These are phyloP conservation scores for Chymomyza procnemis DNA, from an alignment of 2,888 invertebrate species.

Conservation along the genomic window DNA sequence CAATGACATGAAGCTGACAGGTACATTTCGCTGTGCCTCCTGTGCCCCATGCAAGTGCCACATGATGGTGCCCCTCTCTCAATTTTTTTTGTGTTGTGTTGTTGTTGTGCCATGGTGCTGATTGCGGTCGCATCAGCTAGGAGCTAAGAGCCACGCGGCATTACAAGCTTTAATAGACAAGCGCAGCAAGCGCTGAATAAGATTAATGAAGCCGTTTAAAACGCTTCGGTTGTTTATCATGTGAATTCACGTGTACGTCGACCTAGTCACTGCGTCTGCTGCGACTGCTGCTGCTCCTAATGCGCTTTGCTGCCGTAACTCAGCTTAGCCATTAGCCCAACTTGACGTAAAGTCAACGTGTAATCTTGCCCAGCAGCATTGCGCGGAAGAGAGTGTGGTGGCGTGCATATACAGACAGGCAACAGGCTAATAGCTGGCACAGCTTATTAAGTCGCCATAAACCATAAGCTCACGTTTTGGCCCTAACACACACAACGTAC, in stretches of 20 bases:
- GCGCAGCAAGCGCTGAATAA: conserved; percentile 72
- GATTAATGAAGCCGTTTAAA: conserved; percentile 78
- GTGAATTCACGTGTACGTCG: conserved; percentile 28
- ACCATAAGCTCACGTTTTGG: conserved; percentile 69
- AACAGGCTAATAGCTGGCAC: conserved; percentile 55
- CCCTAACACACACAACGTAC: not conserved
- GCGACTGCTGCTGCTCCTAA: conserved; percentile 38
- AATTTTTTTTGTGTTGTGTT: conserved; percentile 9
- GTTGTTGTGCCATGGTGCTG: not conserved
- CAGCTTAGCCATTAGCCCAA: conserved; percentile 48
- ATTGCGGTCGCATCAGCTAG: conserved; percentile 27
- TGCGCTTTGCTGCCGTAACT: conserved; percentile 29
- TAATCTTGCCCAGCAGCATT: conserved; percentile 34
- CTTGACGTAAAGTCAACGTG: conserved; percentile 36
- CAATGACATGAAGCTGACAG: conserved; percentile 68
- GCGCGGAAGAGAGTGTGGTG: not conserved
- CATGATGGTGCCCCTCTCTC: not conserved
- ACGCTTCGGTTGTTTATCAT: conserved; percentile 77
- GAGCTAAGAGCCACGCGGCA: conserved; percentile 29
- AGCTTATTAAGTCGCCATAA: conserved; percentile 70
- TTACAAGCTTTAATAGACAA: conserved; percentile 70
- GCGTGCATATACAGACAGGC: conserved; percentile 29
- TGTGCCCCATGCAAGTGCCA: conserved; percentile 1
- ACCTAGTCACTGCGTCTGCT: conserved; percentile 15
- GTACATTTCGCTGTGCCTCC: conserved; percentile 52